These are phyloP conservation scores for Ctenopoma multispine DNA, from an alignment of 2,797 vertebrate species.

Conservation along the genomic window DNA sequence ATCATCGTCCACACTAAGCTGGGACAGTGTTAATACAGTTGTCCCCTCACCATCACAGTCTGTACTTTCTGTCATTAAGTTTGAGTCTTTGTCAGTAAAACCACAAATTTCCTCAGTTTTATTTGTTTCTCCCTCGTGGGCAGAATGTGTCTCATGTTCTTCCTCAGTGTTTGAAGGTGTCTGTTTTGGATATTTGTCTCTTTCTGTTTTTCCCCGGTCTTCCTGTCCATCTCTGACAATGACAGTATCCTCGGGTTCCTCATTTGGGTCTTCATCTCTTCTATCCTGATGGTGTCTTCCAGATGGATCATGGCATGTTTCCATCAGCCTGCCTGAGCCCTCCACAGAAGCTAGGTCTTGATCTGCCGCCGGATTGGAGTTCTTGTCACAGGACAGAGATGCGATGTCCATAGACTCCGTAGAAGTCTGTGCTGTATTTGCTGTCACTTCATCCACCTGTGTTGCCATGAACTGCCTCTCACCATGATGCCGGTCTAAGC, in stretches of 20 bases:
- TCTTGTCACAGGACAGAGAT: slow-evolving; percentile 18
- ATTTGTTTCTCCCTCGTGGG: slow-evolving; percentile 12
- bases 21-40: not conserved
- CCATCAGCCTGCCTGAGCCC: slow-evolving; percentile 1
- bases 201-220: slow-evolving; percentile 6
- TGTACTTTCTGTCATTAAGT: not conserved
- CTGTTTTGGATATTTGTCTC: slow-evolving; percentile 19
- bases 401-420: slow-evolving; percentile 27
- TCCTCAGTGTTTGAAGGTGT: not conserved
- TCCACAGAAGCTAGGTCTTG: slow-evolving; percentile 44
- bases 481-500: slow-evolving; percentile 69
- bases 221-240: slow-evolving; percentile 23
- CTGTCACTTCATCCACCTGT: slow-evolving; percentile 50
- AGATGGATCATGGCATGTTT: slow-evolving; percentile 29
- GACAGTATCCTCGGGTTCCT: slow-evolving; percentile 16
- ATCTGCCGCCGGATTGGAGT: slow-evolving; percentile 5
- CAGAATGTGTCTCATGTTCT: slow-evolving; percentile 5
- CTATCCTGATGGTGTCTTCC: slow-evolving; percentile 3
- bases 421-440: slow-evolving; percentile 22
- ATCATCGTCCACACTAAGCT: not conserved
- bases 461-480: slow-evolving; percentile 62
- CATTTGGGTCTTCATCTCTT: slow-evolving; percentile 20
- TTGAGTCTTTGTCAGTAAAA: slow-evolving; percentile 20
- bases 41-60: not conserved
- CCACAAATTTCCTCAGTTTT: slow-evolving; percentile 4